Evolutionary conservation across 2,797 vertebrate genomes (phyloP).

Genomic region (Lepidocolaptes lacrymiger): DNA sequence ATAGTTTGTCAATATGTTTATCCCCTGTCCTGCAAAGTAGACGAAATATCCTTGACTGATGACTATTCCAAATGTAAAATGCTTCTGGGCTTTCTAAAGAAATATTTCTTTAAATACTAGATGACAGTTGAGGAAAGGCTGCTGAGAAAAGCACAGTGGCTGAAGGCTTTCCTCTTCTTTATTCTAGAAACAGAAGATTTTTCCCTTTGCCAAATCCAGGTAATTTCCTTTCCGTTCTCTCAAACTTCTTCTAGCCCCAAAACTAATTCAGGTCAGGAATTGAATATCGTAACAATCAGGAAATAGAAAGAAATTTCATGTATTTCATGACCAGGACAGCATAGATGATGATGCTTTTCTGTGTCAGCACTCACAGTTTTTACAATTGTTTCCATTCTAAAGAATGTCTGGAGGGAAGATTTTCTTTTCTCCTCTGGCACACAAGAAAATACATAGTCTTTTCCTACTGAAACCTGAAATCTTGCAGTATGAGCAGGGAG

Average conservation of each 20-base stretch:
- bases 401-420: not conserved
- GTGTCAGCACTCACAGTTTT: not conserved
- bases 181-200: slow-evolving; percentile 57
- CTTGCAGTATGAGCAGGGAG: not conserved
- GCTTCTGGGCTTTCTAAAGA: slow-evolving; percentile 29
- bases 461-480: not conserved
- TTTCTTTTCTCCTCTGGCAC: not conserved
- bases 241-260: not conserved
- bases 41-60: slow-evolving; percentile 24
- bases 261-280: not conserved
- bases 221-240: slow-evolving; percentile 50
- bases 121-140: slow-evolving; percentile 8
- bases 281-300: not conserved
- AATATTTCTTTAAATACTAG: not conserved
- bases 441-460: not conserved
- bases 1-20: slow-evolving; percentile 4
- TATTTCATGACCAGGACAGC: not conserved
- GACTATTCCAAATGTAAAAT: slow-evolving; percentile 50
- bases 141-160: not conserved
- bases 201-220: slow-evolving; percentile 49
- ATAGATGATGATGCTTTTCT: not conserved
- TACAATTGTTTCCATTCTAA: not conserved
- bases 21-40: not conserved
- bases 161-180: slow-evolving; percentile 53
- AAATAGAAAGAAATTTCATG: not conserved